Conservation (phyloP, 1,140 invertebrate genomes). For the Orchesella cincta region DNA sequence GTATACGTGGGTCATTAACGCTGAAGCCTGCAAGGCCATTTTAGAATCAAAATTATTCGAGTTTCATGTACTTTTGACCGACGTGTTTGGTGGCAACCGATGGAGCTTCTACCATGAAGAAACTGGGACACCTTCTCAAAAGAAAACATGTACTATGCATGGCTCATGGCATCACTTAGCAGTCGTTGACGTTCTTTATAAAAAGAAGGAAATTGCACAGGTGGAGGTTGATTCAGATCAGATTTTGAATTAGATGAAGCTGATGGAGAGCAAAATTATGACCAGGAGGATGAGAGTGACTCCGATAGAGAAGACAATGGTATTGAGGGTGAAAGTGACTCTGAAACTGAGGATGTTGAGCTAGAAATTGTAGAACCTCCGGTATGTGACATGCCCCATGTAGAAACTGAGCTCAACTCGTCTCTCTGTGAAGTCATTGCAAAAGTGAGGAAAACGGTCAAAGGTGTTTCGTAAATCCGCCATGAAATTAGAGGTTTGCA, state of each 20-base stretch:
- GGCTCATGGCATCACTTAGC: conserved; percentile 13
- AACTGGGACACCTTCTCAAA: neutral
- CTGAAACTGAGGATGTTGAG: neutral
- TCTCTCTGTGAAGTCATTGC: neutral
- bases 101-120: neutral
- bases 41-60: neutral
- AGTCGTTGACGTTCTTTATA: neutral
- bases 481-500: neutral
- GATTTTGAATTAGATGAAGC: neutral
- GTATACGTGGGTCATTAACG: neutral
- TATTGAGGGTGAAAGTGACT: neutral
- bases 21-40: neutral
- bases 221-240: neutral
- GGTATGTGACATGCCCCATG: neutral
- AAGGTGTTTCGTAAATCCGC: neutral
- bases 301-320: neutral
- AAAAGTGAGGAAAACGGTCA: neutral
- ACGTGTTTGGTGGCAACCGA: neutral
- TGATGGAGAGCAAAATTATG: neutral
- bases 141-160: neutral
- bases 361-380: neutral
- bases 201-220: neutral
- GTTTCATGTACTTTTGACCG: neutral
- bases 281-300: neutral
- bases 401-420: neutral